These are phyloP conservation scores for Epicampocera succincta DNA, from an alignment of 2,888 invertebrate genomes.

Conservation along the genomic window DNA sequence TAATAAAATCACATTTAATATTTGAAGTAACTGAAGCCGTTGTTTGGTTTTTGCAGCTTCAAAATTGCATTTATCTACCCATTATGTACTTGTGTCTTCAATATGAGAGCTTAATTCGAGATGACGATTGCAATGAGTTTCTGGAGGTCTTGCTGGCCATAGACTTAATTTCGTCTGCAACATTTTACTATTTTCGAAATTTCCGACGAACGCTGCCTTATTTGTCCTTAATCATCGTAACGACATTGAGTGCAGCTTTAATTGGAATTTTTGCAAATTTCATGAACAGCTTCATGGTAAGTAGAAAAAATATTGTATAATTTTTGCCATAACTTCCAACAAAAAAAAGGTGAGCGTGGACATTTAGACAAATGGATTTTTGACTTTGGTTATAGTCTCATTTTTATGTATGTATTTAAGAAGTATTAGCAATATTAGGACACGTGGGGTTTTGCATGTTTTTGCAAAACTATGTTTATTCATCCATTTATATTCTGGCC, in stretches of 20 bases:
- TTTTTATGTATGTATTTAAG: too few relatives aligned
- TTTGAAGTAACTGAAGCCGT: conserved; percentile 2
- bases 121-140: background rate
- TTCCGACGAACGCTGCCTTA: conserved; percentile 3
- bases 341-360: too few relatives aligned
- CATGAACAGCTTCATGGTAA: conserved; percentile 17
- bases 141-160: background rate
- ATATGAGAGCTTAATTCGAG: background rate
- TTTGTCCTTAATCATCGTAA: conserved; percentile 29
- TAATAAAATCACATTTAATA: background rate
- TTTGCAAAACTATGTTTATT: too few relatives aligned
- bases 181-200: conserved; percentile 30
- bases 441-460: too few relatives aligned
- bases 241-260: conserved; percentile 4
- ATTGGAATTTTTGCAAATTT: conserved; percentile 23
- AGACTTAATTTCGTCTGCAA: conserved; percentile 6
- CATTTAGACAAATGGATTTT: too few relatives aligned
- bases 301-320: background rate
- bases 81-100: conserved; percentile 41
- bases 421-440: too few relatives aligned
- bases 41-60: conserved; percentile 46
- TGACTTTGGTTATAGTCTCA: too few relatives aligned
- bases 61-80: conserved; percentile 32
- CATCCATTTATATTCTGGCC: too few relatives aligned
- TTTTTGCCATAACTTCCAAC: too few relatives aligned